phyloP scores from a whole-genome alignment of 2,888 invertebrate genomes.

The Apotomis turbidana region DNA sequence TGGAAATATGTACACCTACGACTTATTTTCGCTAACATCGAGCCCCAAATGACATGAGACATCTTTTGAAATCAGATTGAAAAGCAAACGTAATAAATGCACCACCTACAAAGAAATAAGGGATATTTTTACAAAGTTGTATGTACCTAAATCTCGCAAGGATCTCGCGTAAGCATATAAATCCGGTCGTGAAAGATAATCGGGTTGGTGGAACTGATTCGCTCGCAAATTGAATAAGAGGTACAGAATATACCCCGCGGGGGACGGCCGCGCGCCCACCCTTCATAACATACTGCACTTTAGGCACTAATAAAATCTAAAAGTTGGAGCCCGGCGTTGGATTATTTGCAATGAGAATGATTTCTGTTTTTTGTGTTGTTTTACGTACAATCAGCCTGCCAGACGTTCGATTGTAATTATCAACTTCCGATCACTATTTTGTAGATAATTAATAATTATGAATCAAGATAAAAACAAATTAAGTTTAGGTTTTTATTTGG shows the following conservation, averaged over 20 bases:
- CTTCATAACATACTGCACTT: slow-evolving; percentile 54
- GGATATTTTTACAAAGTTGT: slow-evolving; percentile 22
- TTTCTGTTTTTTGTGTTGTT: neutral
- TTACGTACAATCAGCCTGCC: neutral
- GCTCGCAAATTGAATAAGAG: slow-evolving; percentile 81
- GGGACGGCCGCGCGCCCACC: slow-evolving; percentile 32
- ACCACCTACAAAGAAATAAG: slow-evolving; percentile 13
- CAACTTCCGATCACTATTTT: too few species aligned
- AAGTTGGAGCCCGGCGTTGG: slow-evolving; percentile 32
- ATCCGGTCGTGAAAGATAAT: slow-evolving; percentile 79
- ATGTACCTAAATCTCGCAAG: slow-evolving; percentile 60
- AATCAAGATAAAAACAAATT: too few species aligned
- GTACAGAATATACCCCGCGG: slow-evolving; percentile 55
- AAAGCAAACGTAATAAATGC: slow-evolving; percentile 18
- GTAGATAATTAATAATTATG: too few species aligned
- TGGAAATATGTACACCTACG: neutral
- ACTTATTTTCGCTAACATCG: neutral
- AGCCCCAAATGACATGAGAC: slow-evolving; percentile 1
- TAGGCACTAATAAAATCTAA: slow-evolving; percentile 37
- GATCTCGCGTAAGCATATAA: slow-evolving; percentile 74
- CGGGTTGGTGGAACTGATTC: slow-evolving; percentile 81
- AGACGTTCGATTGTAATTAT: too few species aligned
- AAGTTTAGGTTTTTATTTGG: too few species aligned
- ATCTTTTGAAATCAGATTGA: slow-evolving; percentile 9
- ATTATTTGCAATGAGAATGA: slow-evolving; percentile 20